phyloP scores from a whole-genome alignment of 30 jellyfish, hydroid and myxozoan species.

The Hydractinia echinata region DNA sequence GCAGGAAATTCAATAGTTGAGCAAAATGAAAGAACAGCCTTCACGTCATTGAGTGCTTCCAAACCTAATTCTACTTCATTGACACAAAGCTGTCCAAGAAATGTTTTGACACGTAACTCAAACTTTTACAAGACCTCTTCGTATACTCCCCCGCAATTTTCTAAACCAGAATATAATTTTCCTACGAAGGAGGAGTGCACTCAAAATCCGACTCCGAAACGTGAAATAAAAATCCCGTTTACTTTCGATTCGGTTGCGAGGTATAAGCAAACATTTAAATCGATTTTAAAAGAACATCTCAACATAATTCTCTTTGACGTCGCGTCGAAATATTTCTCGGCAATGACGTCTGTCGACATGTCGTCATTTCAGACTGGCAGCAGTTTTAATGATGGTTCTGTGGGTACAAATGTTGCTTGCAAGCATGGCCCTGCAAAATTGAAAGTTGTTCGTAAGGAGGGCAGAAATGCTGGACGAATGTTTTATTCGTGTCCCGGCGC shows the following conservation, averaged over 20 bases:
- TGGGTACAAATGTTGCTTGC: not conserved
- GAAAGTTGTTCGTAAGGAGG: slow-evolving; percentile 34
- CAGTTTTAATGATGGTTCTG: not conserved
- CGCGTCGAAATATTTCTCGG: slow-evolving; percentile 2
- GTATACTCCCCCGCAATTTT: too few species aligned
- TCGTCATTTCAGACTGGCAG: not conserved
- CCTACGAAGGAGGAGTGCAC: slow-evolving; percentile 41
- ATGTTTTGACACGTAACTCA: too few species aligned
- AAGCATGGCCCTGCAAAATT: slow-evolving; percentile 36
- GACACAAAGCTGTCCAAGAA: too few species aligned
- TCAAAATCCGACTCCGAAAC: slow-evolving; percentile 37
- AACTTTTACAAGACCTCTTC: too few species aligned
- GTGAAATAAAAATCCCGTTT: slow-evolving; percentile 37
- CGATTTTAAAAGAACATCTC: slow-evolving; percentile 45
- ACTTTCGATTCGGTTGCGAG: slow-evolving; percentile 24
- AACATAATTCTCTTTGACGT: not conserved
- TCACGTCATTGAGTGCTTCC: too few species aligned
- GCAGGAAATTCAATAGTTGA: too few species aligned
- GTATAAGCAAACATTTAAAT: slow-evolving; percentile 44
- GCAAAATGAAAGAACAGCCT: too few species aligned
- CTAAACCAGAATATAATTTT: not conserved
- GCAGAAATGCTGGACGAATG: slow-evolving; percentile 36
- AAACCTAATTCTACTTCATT: too few species aligned
- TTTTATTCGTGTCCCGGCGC: slow-evolving; percentile 27
- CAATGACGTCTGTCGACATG: slow-evolving; percentile 11